Conservation (phyloP, 2,888 invertebrate genomes). For the Hybos culiciformis region DNA sequence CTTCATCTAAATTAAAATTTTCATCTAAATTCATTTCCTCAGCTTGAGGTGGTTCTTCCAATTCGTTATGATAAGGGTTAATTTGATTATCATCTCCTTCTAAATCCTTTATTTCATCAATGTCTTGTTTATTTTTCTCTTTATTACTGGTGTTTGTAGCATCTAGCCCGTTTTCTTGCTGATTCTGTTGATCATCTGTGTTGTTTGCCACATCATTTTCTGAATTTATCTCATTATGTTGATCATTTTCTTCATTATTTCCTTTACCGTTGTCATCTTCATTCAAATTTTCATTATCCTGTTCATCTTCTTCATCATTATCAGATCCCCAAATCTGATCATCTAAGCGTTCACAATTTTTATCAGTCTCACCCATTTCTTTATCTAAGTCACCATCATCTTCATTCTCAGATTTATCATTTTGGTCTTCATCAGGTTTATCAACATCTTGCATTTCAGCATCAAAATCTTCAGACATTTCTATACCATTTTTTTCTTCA, state of each 20-base stretch:
- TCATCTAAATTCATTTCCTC: conserved; percentile 82
- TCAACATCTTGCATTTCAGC: conserved; percentile 51
- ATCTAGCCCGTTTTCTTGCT: conserved; percentile 37
- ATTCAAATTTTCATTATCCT: conserved; percentile 40
- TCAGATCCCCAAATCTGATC: conserved; percentile 77
- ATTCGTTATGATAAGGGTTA: conserved; percentile 68
- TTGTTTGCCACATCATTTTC: conserved; percentile 41
- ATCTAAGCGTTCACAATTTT: conserved; percentile 68
- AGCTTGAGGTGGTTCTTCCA: conserved; percentile 63
- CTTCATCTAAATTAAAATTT: conserved; percentile 67
- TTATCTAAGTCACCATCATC: conserved; percentile 72
- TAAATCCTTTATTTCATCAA: conserved; percentile 71
- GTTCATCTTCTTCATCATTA: conserved; percentile 55
- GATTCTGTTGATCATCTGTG: conserved; percentile 43
- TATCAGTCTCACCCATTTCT: conserved; percentile 90
- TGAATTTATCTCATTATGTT: conserved; percentile 33
- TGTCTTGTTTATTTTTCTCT: conserved; percentile 43
- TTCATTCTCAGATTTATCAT: conserved; percentile 44
- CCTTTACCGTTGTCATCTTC: conserved; percentile 53
- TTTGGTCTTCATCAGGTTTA: conserved; percentile 42
- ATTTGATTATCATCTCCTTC: conserved; percentile 66
- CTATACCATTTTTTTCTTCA: conserved; percentile 80
- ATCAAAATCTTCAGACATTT: conserved; percentile 94
- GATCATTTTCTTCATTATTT: conserved; percentile 59
- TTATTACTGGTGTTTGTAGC: conserved; percentile 29